Percentiles rank a stretch among this genome's conserved stretches.
These are phyloP conservation scores for Sus cebifrons DNA, from an alignment of 2,797 vertebrate species.

Conservation along the genomic window DNA sequence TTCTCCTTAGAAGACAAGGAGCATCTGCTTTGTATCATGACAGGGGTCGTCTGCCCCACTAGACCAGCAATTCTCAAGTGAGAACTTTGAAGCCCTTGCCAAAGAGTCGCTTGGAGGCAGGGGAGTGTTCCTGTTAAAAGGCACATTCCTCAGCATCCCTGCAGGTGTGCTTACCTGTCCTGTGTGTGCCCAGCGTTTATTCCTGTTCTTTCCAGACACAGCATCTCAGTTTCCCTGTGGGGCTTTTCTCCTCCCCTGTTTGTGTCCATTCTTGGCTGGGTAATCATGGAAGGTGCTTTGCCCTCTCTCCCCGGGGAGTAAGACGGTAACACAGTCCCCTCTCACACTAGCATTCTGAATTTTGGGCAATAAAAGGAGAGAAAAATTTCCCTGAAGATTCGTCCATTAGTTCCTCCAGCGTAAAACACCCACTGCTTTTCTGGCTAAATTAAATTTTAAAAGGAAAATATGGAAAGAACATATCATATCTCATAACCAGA, in stretches of 20 bases:
- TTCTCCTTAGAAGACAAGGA: constrained; percentile 32
- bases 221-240: background rate
- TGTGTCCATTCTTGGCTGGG: background rate
- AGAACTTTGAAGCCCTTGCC: background rate
- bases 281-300: background rate
- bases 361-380: background rate
- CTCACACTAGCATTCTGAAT: background rate
- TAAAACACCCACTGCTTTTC: background rate
- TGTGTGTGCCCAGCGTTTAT: background rate
- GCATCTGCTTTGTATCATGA: constrained; percentile 4
- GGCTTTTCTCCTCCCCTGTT: background rate
- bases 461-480: background rate
- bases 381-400: background rate
- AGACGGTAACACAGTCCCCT: background rate
- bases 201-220: background rate
- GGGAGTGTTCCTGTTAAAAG: background rate
- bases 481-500: background rate
- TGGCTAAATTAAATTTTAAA: background rate
- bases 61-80: background rate
- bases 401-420: background rate
- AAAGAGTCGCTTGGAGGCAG: background rate
- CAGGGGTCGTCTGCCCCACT: background rate
- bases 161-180: background rate
- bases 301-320: background rate
- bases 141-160: background rate